Evolutionary conservation across 2,888 invertebrate species (phyloP), one percentile per base, ranked within the genome.

Genomic region (Agapetus fuscipes): DNA sequence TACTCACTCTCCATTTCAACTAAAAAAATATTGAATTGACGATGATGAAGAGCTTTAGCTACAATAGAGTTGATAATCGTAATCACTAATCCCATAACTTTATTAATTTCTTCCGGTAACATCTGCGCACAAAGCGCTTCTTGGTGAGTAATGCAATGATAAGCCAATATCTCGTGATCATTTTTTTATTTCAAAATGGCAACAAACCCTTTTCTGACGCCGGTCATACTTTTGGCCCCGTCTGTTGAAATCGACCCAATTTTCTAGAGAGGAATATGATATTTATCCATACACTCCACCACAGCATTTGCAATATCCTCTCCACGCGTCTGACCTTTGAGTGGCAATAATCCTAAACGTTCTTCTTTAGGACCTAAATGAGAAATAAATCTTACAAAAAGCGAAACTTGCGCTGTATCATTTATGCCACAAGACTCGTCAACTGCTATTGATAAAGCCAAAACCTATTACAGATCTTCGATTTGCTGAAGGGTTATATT

Each of bases 1-100:
- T 51, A 51, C 45, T 49, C 48, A 51, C 50, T 53, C 42, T 50
- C 48, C 47, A 52, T 51, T 53, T 50, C 49, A 43, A 46, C 34
- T 49, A 51, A 49, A 48, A 52, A 50, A 48, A 49, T 49, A 41
- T 51, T 52, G 34, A 51, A 51, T 41, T 51, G 48, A 43, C 48
- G 50, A 52, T 51, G 49, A 47, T 52, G 41, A 47, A 52, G 49
- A 46, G 46, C 48, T 48, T 49, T 50, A 38, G 50, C 48, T 46
- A 49, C 34, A 43, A 49, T 47, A 38, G 38, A 49, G 45, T 51
- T 51, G 36, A 49, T 36, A 45, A 50, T 51, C 44, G 46, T 51
- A 17, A 49, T 49, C 41, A 49, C 48, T 39, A 46, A 48, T 27
- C 50, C 45, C 48, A 50, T 51, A 39, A 51, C 49, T 43, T 50